Percentiles rank a stretch among this genome's conserved stretches.
Evolutionary conservation across 2,113 vertebrate species (phyloP).

Genomic region (Psettodes erumei): DNA sequence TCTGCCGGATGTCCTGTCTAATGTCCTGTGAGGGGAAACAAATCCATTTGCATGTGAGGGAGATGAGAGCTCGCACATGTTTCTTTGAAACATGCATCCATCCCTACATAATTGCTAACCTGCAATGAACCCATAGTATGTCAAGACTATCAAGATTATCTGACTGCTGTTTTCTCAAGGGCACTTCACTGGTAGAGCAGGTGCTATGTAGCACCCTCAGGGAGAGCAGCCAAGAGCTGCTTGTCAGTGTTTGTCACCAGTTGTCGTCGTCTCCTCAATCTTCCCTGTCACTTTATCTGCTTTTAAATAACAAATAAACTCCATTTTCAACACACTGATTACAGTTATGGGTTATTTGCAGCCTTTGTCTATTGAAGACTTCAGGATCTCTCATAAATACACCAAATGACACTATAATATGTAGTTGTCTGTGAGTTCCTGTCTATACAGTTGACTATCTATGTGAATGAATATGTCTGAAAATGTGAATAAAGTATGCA

Average conservation of each 20-base stretch:
- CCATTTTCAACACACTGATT: conserved; percentile 4
- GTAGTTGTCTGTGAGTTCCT: too few species aligned
- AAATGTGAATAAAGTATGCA: too few species aligned
- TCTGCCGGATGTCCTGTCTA: not conserved
- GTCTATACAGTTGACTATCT: too few species aligned
- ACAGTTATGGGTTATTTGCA: conserved; percentile 17
- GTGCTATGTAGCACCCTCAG: not conserved
- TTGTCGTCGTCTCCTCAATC: not conserved
- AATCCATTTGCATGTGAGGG: not conserved
- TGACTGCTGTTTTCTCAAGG: conserved; percentile 16
- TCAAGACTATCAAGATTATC: not conserved
- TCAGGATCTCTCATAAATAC: too few species aligned
- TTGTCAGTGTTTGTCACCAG: conserved; percentile 14
- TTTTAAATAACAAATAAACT: conserved; percentile 24
- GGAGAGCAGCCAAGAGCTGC: not conserved
- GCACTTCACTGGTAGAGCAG: not conserved
- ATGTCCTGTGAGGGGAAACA: not conserved
- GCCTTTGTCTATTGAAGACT: too few species aligned
- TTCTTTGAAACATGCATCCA: not conserved
- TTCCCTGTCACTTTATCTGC: not conserved
- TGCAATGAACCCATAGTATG: not conserved
- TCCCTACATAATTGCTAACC: not conserved
- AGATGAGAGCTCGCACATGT: not conserved
- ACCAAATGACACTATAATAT: too few species aligned
- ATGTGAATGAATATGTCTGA: too few species aligned